Evolutionary conservation across 2,113 vertebrate genomes (phyloP).

Genomic region (Anas platyrhynchos): DNA sequence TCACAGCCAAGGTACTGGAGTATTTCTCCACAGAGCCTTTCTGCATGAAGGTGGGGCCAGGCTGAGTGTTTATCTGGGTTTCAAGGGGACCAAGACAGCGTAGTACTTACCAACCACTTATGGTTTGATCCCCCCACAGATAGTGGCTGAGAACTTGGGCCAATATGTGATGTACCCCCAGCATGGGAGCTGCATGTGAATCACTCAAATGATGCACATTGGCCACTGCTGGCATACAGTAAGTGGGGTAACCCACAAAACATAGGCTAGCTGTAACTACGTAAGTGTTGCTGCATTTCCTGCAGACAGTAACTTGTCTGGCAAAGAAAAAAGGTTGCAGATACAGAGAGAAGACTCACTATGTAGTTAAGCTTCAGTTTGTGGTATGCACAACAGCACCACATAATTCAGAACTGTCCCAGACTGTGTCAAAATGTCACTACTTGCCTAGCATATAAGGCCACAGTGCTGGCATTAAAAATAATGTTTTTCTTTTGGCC

Average conservation of each 20-base stretch:
- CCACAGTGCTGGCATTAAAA: conserved; percentile 57
- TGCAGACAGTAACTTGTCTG: conserved; percentile 42
- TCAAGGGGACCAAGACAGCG: not conserved
- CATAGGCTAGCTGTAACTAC: not conserved
- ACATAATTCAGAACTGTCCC: conserved; percentile 58
- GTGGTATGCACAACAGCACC: conserved; percentile 43
- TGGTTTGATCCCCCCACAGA: fast-evolving
- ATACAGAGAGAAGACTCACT: conserved; percentile 28
- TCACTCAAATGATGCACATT: not conserved
- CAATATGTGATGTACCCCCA: fast-evolving
- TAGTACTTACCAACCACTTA: not conserved
- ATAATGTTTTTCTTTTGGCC: conserved; percentile 66
- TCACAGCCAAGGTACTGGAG: not conserved
- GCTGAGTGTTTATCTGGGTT: not conserved
- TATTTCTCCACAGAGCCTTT: not conserved
- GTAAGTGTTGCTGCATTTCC: not conserved
- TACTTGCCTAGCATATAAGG: conserved; percentile 54
- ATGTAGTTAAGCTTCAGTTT: conserved; percentile 52
- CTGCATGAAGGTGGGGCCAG: not conserved
- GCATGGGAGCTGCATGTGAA: not conserved
- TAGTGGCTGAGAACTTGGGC: not conserved
- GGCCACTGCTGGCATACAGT: not conserved
- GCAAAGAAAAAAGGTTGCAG: conserved; percentile 50
- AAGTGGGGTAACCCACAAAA: not conserved
- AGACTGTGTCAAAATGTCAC: conserved; percentile 66